Evolutionary conservation across 2,888 invertebrate species (phyloP).

Genomic region (Cephus nigrinus): DNA sequence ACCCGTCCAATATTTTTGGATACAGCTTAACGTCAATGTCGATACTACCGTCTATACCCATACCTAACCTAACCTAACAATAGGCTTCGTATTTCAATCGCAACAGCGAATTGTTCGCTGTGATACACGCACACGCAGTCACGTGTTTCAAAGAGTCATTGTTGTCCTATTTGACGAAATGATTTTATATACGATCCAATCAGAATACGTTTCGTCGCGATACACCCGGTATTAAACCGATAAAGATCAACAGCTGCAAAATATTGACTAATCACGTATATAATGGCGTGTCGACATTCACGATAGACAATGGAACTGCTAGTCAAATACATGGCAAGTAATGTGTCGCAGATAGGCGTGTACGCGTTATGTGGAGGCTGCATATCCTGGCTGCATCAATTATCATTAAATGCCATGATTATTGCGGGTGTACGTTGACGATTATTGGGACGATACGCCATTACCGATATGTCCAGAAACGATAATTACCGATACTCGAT

Average conservation of each 20-base stretch:
- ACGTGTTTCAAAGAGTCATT: neutral
- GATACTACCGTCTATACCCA: neutral
- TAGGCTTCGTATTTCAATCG: neutral
- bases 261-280: slow-evolving; percentile 52
- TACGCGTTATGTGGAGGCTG: neutral
- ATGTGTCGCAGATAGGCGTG: neutral
- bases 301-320: slow-evolving; percentile 34
- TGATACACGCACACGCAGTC: neutral
- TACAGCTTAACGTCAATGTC: neutral
- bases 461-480: slow-evolving; percentile 49
- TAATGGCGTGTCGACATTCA: slow-evolving; percentile 36
- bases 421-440: slow-evolving; percentile 50
- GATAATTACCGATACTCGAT: slow-evolving; percentile 53
- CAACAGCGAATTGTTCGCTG: neutral
- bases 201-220: neutral
- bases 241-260: slow-evolving; percentile 42
- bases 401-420: slow-evolving; percentile 63
- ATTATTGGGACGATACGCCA: slow-evolving; percentile 56
- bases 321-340: neutral
- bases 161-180: neutral
- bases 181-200: neutral
- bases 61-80: neutral
- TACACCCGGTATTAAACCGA: slow-evolving; percentile 17
- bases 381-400: slow-evolving; percentile 61
- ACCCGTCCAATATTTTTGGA: slow-evolving; percentile 2